A percentile compares a stretch with the other conserved stretches of the same genome.
Conservation (phyloP, 2,113 vertebrate species). For the Mobula hypostoma region DNA sequence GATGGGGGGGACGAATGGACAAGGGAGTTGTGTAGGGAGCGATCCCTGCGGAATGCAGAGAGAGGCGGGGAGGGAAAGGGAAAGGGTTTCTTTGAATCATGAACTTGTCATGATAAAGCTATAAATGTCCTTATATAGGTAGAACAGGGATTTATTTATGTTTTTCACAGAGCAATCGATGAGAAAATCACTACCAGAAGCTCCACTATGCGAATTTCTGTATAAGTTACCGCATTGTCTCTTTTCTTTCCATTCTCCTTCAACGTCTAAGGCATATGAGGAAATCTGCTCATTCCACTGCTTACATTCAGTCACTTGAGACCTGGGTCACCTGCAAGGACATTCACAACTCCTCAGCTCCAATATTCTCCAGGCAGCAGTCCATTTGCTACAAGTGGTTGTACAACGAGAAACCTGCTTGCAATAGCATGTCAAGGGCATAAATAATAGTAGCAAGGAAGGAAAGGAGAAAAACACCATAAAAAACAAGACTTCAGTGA, state of each 20-base stretch:
- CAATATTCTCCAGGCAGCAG: background rate
- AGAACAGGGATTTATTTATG: background rate
- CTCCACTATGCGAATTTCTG: background rate
- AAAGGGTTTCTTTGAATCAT: background rate
- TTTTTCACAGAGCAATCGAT: background rate
- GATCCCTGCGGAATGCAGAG: too few relatives aligned
- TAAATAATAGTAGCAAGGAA: too few relatives aligned
- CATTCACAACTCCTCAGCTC: background rate
- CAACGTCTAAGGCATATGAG: background rate
- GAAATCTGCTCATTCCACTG: background rate
- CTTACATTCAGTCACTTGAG: background rate
- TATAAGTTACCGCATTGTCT: background rate
- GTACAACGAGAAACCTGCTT: too few relatives aligned
- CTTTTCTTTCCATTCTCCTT: background rate
- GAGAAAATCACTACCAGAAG: background rate
- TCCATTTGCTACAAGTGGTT: background rate
- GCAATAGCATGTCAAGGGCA: too few relatives aligned
- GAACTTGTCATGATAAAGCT: background rate
- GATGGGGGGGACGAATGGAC: too few relatives aligned
- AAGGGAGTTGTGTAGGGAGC: too few relatives aligned
- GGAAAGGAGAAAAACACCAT: too few relatives aligned
- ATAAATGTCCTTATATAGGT: background rate
- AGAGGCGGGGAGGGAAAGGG: too few relatives aligned
- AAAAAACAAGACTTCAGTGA: too few relatives aligned
- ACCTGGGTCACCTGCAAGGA: background rate